Base-by-base conservation (phyloP, 2,888 invertebrate species). In the Eristalis intricaria region DNA sequence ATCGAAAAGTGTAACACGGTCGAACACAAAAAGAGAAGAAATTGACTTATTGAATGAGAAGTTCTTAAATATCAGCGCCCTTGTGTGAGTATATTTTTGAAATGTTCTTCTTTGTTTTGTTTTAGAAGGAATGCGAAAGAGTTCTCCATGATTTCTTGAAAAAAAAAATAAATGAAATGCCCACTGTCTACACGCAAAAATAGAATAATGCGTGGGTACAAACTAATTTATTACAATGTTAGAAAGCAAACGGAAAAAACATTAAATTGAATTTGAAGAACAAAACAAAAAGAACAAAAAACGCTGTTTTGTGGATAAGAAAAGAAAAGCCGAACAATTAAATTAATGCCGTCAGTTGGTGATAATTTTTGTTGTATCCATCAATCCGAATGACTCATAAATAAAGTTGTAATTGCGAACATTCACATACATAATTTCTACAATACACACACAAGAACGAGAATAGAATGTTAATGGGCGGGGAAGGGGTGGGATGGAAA, bases 161-260 rank as follows among this genome's bases (percentile, higher is more conserved):
- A 11, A 63, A 38, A 73, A 50, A 7, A 19, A 43, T 2, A 43
- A 50, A 50, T 19, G 19, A 60, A 66, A 68, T 85, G 82, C 77
- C 77, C 82, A 77, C 82, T 81, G 85, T 82, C 82, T 74, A 77
- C 77, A 61, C 43, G 74, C 82, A 32, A 68, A 85, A 82, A 86
- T 86, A 86, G 82, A 78, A 70, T 32, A n/a, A 61, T 78, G 82
- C 85, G 85, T 86, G 82, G 85, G 85, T 69, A 69, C 5, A 50
- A 23, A 78, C 68, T 85, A 86, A 86, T 86, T 86, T 86, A 86
- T 86, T 86, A 82, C 77, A 82, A 74, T 74, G 64, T 74, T 74
- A 69, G 74, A 65, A 40, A 71, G 40, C 35, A 78, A 73, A 65
- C 50, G 68, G 68, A 56, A 60, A 60, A 61, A 78, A 71, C 13